phyloP scores from a whole-genome alignment of 2,888 invertebrate genomes.

The Orthosia gothica region DNA sequence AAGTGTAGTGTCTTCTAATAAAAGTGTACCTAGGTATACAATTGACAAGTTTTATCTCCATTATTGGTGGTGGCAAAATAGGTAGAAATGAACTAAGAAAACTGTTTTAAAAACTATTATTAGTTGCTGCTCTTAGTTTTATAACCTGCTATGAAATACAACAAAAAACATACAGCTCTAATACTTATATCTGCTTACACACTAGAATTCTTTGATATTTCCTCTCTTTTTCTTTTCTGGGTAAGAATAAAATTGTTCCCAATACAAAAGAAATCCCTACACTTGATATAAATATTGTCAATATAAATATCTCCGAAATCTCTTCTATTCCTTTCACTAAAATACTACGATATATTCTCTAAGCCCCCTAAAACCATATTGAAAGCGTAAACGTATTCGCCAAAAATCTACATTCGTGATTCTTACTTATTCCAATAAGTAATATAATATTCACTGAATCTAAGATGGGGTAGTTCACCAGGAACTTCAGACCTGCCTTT shows the following conservation, averaged over 20 bases:
- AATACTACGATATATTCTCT: slow-evolving; percentile 45
- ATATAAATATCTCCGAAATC: slow-evolving; percentile 29
- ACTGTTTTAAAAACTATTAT: too few relatives aligned
- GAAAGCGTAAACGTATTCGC: slow-evolving; percentile 72
- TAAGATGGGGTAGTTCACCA: slow-evolving; percentile 68
- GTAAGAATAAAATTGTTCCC: slow-evolving; percentile 16
- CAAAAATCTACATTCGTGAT: slow-evolving; percentile 77
- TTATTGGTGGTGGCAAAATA: too few relatives aligned
- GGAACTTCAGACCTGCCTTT: slow-evolving; percentile 46
- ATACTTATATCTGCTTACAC: background rate
- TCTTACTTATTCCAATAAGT: slow-evolving; percentile 78
- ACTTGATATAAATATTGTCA: slow-evolving; percentile 24
- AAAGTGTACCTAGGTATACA: too few relatives aligned
- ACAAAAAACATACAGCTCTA: too few relatives aligned
- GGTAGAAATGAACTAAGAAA: too few relatives aligned
- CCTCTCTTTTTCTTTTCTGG: background rate
- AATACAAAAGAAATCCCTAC: slow-evolving; percentile 20
- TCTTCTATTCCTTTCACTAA: slow-evolving; percentile 31
- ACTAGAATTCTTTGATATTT: background rate
- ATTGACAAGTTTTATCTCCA: too few relatives aligned
- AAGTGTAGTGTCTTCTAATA: too few relatives aligned
- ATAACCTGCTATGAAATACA: too few relatives aligned
- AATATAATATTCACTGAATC: slow-evolving; percentile 77
- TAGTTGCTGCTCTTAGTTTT: too few relatives aligned
- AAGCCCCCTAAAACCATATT: slow-evolving; percentile 68